phyloP scores from a whole-genome alignment of 2,888 invertebrate genomes.

The Calameuta filiformis region DNA sequence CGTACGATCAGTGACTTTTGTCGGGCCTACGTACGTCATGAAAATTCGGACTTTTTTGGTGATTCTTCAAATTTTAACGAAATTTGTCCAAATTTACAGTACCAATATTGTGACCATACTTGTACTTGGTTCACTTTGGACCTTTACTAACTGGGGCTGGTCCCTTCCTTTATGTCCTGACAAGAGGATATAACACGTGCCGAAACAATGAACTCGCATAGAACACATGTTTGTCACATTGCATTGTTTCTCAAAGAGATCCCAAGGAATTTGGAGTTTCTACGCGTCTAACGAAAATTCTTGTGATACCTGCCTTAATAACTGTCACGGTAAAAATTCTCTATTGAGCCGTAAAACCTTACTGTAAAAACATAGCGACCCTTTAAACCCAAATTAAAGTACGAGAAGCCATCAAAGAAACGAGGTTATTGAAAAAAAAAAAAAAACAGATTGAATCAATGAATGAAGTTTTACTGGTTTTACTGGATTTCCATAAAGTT shows the following conservation, averaged over 20 bases:
- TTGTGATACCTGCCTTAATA: background rate
- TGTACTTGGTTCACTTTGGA: background rate
- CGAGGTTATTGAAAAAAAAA: background rate
- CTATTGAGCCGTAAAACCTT: background rate
- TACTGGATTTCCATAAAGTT: background rate
- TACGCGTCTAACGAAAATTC: background rate
- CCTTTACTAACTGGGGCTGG: background rate
- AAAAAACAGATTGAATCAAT: background rate
- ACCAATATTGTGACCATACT: background rate
- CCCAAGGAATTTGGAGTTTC: background rate
- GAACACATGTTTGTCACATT: background rate
- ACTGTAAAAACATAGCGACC: background rate
- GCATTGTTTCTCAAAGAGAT: background rate
- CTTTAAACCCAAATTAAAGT: background rate
- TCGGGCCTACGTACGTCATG: background rate
- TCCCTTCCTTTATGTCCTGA: background rate
- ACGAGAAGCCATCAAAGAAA: background rate
- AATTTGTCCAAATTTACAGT: no score
- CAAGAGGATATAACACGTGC: background rate
- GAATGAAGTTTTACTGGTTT: background rate
- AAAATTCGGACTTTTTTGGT: background rate
- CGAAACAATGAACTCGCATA: background rate
- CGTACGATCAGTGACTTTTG: background rate
- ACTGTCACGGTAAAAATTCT: background rate
- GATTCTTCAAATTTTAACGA: no score